Evolutionary conservation across 1,140 invertebrate genomes (phyloP).

Genomic region (Sinella curviseta): DNA sequence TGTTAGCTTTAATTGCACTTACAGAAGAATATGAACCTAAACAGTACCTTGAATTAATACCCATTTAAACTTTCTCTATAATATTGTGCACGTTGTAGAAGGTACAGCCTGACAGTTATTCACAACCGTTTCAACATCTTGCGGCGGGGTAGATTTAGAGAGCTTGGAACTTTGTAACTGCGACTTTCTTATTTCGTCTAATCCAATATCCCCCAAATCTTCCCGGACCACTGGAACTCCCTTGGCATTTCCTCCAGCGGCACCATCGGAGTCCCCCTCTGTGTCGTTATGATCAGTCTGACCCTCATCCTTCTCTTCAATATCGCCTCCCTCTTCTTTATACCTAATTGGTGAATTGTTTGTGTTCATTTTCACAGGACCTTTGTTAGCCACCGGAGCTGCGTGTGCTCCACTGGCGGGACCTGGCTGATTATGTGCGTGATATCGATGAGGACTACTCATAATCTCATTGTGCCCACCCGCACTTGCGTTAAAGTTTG

Average conservation of each 20-base stretch:
- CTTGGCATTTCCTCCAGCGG: not conserved
- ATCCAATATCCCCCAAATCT: not conserved
- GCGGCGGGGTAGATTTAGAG: not conserved
- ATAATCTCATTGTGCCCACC: conserved; percentile 9
- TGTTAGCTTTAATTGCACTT: not conserved
- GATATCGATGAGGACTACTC: not conserved
- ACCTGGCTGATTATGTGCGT: not conserved
- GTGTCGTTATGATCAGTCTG: no score
- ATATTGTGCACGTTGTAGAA: not conserved
- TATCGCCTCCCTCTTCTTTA: not conserved
- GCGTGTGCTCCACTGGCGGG: not conserved
- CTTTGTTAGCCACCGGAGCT: not conserved
- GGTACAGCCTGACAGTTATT: conserved; percentile 11
- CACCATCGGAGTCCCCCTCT: no score
- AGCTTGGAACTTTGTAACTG: not conserved
- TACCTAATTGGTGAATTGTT: conserved; percentile 6
- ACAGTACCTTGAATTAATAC: not conserved
- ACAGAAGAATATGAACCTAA: not conserved
- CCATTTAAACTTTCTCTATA: not conserved
- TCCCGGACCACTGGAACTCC: no score
- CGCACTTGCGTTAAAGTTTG: conserved; percentile 3
- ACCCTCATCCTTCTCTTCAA: not conserved
- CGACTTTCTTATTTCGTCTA: not conserved
- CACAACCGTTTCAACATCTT: not conserved
- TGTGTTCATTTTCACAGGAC: not conserved